phyloP scores from a whole-genome alignment of 1,140 invertebrate genomes.

The Telenomus remus region DNA sequence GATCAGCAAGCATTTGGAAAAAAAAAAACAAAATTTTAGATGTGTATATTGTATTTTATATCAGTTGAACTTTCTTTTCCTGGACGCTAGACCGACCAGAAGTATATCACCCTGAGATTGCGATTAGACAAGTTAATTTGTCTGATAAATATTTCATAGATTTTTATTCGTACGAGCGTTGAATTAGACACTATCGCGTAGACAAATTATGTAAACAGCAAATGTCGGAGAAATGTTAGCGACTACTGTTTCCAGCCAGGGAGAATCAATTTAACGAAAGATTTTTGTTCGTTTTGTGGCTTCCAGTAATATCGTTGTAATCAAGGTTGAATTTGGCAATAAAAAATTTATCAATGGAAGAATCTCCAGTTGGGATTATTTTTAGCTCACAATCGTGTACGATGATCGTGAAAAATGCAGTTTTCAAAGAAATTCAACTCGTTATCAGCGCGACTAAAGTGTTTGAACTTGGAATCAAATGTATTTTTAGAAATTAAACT shows the following conservation, averaged over 20 bases:
- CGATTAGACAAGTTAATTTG: constrained; percentile 33
- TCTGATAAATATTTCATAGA: constrained; percentile 32
- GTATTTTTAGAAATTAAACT: constrained; percentile 41
- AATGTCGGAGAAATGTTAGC: not conserved
- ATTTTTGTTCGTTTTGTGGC: too few relatives aligned
- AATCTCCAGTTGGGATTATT: too few relatives aligned
- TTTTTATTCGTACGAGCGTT: constrained; percentile 13
- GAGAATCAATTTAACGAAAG: too few relatives aligned
- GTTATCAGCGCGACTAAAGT: constrained; percentile 3
- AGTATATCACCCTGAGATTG: constrained; percentile 24
- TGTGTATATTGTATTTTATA: not conserved
- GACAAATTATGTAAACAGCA: constrained; percentile 25
- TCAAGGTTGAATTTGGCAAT: too few relatives aligned
- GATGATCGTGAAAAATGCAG: too few relatives aligned
- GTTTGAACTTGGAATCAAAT: constrained; percentile 24
- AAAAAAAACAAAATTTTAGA: not conserved
- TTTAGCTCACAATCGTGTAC: too few relatives aligned
- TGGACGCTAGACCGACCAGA: constrained; percentile 1
- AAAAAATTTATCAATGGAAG: too few relatives aligned
- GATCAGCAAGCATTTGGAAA: not conserved
- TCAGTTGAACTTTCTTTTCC: constrained; percentile 33
- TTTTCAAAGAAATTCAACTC: not conserved
- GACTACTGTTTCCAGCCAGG: too few relatives aligned
- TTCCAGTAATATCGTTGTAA: too few relatives aligned
- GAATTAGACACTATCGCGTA: constrained; percentile 21